phyloP scores from a whole-genome alignment of 2,888 invertebrate genomes.

The Odontocerum albicorne region DNA sequence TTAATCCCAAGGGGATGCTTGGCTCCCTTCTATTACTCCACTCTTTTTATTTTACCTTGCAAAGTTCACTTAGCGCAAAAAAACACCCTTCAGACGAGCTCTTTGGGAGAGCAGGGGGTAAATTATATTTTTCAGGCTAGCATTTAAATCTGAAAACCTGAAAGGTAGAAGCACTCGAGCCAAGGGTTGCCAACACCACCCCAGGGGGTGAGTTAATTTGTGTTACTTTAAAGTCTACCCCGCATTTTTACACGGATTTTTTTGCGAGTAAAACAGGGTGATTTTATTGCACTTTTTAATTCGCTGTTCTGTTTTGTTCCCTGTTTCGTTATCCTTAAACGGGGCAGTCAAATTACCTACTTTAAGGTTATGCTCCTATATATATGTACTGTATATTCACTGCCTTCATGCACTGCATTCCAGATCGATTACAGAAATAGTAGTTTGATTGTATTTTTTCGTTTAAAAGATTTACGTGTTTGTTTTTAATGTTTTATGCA shows the following conservation, averaged over 20 bases:
- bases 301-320: slow-evolving; percentile 12
- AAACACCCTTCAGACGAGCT: not conserved
- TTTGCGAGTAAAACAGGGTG: slow-evolving; percentile 10
- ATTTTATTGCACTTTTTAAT: slow-evolving; percentile 17
- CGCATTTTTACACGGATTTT: slow-evolving; percentile 23
- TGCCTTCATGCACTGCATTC: no score
- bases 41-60: not conserved
- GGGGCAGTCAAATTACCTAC: slow-evolving; percentile 25
- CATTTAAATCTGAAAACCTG: slow-evolving; percentile 10
- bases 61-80: slow-evolving; percentile 4
- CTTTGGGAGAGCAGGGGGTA: slow-evolving; percentile 1
- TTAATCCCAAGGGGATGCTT: slow-evolving; percentile 3
- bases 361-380: no score
- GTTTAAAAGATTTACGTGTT: no score
- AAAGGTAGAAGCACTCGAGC: not conserved
- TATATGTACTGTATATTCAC: no score
- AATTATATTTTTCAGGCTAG: slow-evolving; percentile 13
- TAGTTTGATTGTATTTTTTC: no score
- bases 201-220: not conserved
- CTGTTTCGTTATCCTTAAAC: slow-evolving; percentile 29
- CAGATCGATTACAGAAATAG: no score
- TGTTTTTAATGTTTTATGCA: no score
- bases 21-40: not conserved
- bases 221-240: not conserved
- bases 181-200: no score